Percentiles rank a stretch among this genome's conserved stretches.
Conservation (phyloP, 2,113 vertebrate genomes). For the Coptodon bakossiorum region DNA sequence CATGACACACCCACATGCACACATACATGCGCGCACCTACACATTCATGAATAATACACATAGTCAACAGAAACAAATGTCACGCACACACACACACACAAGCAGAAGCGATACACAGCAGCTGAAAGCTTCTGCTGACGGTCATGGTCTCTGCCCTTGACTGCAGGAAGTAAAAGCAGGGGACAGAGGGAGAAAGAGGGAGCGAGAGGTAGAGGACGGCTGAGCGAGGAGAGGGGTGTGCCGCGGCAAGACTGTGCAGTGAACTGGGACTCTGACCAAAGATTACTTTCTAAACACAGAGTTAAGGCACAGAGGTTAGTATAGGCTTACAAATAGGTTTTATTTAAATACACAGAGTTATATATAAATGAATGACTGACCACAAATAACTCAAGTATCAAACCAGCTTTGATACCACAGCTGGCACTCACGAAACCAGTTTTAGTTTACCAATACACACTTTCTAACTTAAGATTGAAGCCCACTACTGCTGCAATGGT, state of each 20-base stretch:
- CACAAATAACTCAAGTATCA: not conserved
- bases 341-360: not conserved
- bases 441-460: not conserved
- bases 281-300: not conserved
- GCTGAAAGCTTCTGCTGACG: slow-evolving; percentile 52
- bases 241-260: not conserved
- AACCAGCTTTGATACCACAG: not conserved
- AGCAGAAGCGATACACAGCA: slow-evolving; percentile 43
- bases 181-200: not conserved
- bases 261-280: slow-evolving; percentile 1
- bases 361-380: not conserved
- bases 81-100: not conserved
- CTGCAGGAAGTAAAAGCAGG: slow-evolving; percentile 12
- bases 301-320: not conserved
- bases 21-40: not conserved
- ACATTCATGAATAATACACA: slow-evolving; percentile 31
- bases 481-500: not conserved
- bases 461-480: not conserved
- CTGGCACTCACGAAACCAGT: not conserved
- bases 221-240: not conserved
- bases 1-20: slow-evolving; percentile 29
- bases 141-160: slow-evolving; percentile 24
- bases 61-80: not conserved
- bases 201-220: not conserved
- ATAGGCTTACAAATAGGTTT: not conserved